These are phyloP conservation scores for Leptinotarsa haldemani DNA, from an alignment of 2,888 invertebrate species.

Conservation along the genomic window DNA sequence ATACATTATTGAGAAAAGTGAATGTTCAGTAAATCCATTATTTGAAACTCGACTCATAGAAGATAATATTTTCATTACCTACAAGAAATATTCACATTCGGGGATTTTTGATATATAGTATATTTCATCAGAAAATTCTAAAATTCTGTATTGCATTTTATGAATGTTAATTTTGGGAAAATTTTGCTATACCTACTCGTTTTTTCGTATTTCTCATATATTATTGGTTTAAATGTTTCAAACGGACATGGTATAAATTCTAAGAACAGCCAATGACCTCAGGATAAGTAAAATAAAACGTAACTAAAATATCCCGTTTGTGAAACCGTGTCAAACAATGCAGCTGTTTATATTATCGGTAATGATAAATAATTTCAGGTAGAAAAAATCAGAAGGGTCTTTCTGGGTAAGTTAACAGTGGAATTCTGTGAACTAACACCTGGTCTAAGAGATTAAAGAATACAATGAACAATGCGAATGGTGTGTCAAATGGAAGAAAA, in stretches of 20 bases:
- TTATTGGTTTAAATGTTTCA: neutral
- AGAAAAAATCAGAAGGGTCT: conserved; percentile 51
- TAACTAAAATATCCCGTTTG: conserved; percentile 53
- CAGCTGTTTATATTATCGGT: conserved; percentile 59
- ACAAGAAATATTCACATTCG: too few relatives aligned
- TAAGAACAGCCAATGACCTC: conserved; percentile 40
- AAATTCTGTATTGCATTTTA: too few relatives aligned
- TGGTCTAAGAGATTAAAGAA: conserved; percentile 48
- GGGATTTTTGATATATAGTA: too few relatives aligned
- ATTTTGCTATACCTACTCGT: too few relatives aligned
- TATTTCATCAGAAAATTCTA: too few relatives aligned
- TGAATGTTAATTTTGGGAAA: too few relatives aligned
- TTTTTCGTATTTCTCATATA: neutral
- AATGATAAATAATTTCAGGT: conserved; percentile 60
- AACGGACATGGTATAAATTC: conserved; percentile 33
- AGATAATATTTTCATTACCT: too few relatives aligned
- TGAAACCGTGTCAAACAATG: conserved; percentile 58
- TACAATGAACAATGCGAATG: conserved; percentile 48
- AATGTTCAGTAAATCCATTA: too few relatives aligned
- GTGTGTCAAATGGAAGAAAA: conserved; percentile 42
- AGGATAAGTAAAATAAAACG: conserved; percentile 32
- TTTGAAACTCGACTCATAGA: too few relatives aligned
- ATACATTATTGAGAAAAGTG: too few relatives aligned
- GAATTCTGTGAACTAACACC: conserved; percentile 53
- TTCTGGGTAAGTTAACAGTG: conserved; percentile 50